Evolutionary conservation across 2,797 vertebrate genomes (phyloP).

Genomic region (Chaetophractus vellerosus): DNA sequence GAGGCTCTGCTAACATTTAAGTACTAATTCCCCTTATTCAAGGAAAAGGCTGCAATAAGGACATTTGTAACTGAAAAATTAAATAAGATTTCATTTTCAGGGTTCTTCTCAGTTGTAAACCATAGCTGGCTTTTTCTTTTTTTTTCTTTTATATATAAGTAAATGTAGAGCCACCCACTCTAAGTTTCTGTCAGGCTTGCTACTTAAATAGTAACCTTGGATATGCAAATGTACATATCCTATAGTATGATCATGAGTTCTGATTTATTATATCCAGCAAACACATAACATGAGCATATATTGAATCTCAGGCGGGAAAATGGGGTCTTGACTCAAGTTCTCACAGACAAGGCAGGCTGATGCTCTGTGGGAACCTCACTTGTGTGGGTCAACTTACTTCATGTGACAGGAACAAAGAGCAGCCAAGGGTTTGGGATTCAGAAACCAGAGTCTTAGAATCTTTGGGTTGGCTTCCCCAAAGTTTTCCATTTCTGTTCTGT

Average conservation of each 20-base stretch:
- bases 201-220: background rate
- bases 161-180: too few relatives aligned
- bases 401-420: background rate
- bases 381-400: background rate
- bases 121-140: background rate
- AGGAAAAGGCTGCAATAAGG: background rate
- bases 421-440: background rate
- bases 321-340: background rate
- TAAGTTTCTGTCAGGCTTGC: background rate
- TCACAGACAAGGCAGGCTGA: background rate
- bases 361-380: background rate
- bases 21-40: background rate
- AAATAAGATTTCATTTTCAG: background rate
- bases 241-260: background rate
- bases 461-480: slow-evolving; percentile 49
- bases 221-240: background rate
- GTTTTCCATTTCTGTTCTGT: slow-evolving; percentile 69
- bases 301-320: background rate
- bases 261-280: background rate
- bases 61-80: background rate
- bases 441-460: slow-evolving; percentile 35
- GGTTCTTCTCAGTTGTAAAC: background rate
- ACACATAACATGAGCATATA: background rate
- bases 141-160: background rate
- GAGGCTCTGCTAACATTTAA: background rate